Evolutionary conservation across 2,113 vertebrate species (phyloP), one percentile per base, ranked within the genome.

Genomic region (Thamnophis sirtalis): DNA sequence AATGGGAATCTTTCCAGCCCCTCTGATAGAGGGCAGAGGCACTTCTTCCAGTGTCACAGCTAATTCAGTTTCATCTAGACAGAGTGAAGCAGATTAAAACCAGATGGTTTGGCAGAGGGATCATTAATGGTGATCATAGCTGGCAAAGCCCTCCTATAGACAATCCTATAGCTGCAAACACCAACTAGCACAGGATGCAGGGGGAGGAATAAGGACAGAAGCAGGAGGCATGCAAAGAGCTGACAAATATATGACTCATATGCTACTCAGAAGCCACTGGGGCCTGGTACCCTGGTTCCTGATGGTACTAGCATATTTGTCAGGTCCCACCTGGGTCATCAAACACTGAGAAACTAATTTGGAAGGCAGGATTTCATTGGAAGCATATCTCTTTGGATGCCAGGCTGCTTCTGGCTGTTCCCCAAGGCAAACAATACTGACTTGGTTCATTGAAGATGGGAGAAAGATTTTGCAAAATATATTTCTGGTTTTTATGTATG

Each of bases 291-390:
- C 88, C 60, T 80, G 51, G 86, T 92, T 92, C 63, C 91, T 92
- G 60, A 80, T 80, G 60, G 51, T 24, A 51, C 33, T 88, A 53
- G 63, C 51, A n/a, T 51, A 19, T 10, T 92, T 88, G 50, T 68
- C 60, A 92, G 91, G 26, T 84, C 60, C 85, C 86, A 49, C 9
- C 87, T 88, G 91, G 88, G 53, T 92, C 86, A 92, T 49, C 86
- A 87, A 54, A 68, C 22, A 51, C 60, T 2, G 17, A 56, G 63
- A 38, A 55, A 38, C 38, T 80, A 53, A 17, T n/a, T 84, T 86
- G 33, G 86, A 84, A 80, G 51, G 15, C 24, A 49, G 60, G 50
- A 33, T 84, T 54, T 84, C 86, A 68, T 33, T 22, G 58, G 49
- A 68, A 87, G 50, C 55, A 50, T 50, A 33, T 53, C 56, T 48